A percentile compares a stretch with the other conserved stretches of the same genome.
These are phyloP conservation scores for Artibeus jamaicensis DNA, from an alignment of 2,797 vertebrate genomes.

Conservation along the genomic window DNA sequence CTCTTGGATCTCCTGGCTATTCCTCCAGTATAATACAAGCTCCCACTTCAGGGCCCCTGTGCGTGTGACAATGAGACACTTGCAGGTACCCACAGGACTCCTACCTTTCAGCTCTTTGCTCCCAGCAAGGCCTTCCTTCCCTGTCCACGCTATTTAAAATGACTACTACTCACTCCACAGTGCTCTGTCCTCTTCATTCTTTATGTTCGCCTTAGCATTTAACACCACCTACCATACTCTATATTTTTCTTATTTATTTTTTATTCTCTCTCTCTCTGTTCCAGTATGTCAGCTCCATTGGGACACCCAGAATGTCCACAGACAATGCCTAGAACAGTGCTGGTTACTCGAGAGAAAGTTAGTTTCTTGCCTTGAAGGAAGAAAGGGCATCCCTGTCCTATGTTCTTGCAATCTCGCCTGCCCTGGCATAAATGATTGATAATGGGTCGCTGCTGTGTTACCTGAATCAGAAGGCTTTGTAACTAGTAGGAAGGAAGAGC, in stretches of 20 bases:
- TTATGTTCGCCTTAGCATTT: background rate
- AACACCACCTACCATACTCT: background rate
- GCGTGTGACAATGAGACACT: background rate
- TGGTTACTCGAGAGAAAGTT: background rate
- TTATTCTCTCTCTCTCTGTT: background rate
- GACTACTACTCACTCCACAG: background rate
- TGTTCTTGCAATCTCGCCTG: background rate
- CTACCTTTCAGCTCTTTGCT: background rate
- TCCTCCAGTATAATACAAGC: background rate
- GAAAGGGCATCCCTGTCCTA: background rate
- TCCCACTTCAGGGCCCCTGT: conserved; percentile 53
- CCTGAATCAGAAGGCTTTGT: background rate
- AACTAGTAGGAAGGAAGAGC: background rate
- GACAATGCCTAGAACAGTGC: background rate
- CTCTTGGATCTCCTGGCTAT: background rate
- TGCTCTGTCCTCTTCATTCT: background rate
- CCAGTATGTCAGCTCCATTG: background rate
- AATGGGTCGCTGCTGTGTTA: background rate
- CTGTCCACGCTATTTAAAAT: background rate
- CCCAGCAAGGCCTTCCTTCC: background rate
- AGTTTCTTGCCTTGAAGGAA: background rate
- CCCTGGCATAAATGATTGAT: background rate
- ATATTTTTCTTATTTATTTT: background rate
- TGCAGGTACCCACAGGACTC: background rate
- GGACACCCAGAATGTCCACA: background rate